Base-by-base conservation (phyloP, 2,888 invertebrate genomes). In the Nomada flava region DNA sequence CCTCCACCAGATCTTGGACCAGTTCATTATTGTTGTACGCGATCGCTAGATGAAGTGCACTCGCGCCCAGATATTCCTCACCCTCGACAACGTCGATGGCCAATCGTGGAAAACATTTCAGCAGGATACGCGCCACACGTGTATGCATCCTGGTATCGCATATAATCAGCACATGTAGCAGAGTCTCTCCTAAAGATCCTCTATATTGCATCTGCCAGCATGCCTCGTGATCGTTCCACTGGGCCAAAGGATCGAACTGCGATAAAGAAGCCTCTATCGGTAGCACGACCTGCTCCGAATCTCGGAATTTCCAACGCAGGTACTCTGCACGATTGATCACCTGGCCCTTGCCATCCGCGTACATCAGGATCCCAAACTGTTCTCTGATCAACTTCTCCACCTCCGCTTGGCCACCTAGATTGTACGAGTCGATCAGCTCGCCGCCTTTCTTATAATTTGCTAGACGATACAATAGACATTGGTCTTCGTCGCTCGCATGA, bases 131-230 rank as follows among this genome's bases (percentile, higher is more conserved):
- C 0, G 99, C 99, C 75, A 99, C 95, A 88, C 97, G 95, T 0
- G 97, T 97, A 93, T 97, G 97, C 79, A 96, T 95, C 94, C 97
- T 97, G 0, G 98, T 98, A 93, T 98, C 98, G 93, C 98, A 98
- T 89, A 99, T 98, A 86, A 99, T 98, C 71, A 99, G 95, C 3
- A 99, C 97, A 92, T 99, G 99, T 15, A 99, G 95, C 2, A 99
- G 95, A 4, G 98, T 98, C 94, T 99, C 99, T 0, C 99, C 99
- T 0, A 99, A 95, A 0, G 98, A 98, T 0, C 99, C 99, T 15
- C 99, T 95, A 92, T 98, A 98, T 91, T 98, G 97, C 97, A 99
- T 98, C 94, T 98, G 98, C 99, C 99, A 99, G 93, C 99, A 99
- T 0, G 98, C 98, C 86, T 97, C 97, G 94, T 98, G 98, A 92